Percentiles rank a stretch among this genome's conserved stretches.
These are phyloP conservation scores for Sebastes schlegelii DNA, from an alignment of 2,113 vertebrate genomes.

Conservation along the genomic window DNA sequence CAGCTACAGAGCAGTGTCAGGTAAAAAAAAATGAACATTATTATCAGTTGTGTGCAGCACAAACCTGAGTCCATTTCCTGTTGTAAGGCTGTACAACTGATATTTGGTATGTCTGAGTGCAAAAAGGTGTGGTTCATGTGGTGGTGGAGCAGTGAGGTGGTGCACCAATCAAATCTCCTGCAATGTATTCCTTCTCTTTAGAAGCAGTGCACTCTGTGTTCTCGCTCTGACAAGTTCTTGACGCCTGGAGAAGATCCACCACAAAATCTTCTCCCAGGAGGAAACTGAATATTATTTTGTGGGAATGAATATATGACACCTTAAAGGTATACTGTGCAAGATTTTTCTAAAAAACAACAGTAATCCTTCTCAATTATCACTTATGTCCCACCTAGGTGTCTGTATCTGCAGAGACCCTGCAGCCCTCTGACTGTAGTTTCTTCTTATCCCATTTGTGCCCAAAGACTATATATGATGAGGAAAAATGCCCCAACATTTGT, in stretches of 20 bases:
- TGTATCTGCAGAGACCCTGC: not conserved
- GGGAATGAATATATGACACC: not conserved
- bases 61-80: conserved; percentile 1
- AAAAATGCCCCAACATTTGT: too few relatives aligned
- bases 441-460: not conserved
- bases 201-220: not conserved
- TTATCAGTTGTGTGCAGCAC: not conserved
- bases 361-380: not conserved
- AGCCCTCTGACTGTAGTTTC: not conserved
- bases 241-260: not conserved
- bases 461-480: too few relatives aligned
- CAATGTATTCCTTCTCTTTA: not conserved
- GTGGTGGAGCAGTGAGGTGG: not conserved
- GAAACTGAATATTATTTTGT: conserved; percentile 3
- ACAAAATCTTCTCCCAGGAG: conserved; percentile 1
- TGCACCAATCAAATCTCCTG: not conserved
- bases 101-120: not conserved
- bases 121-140: not conserved
- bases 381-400: not conserved
- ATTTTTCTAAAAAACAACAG: not conserved
- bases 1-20: conserved; percentile 37
- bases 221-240: not conserved
- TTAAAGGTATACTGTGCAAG: too few relatives aligned
- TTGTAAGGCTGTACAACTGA: not conserved
- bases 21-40: conserved; percentile 10